These are phyloP conservation scores for Bombylius major DNA, from an alignment of 2,888 invertebrate genomes.

Conservation along the genomic window DNA sequence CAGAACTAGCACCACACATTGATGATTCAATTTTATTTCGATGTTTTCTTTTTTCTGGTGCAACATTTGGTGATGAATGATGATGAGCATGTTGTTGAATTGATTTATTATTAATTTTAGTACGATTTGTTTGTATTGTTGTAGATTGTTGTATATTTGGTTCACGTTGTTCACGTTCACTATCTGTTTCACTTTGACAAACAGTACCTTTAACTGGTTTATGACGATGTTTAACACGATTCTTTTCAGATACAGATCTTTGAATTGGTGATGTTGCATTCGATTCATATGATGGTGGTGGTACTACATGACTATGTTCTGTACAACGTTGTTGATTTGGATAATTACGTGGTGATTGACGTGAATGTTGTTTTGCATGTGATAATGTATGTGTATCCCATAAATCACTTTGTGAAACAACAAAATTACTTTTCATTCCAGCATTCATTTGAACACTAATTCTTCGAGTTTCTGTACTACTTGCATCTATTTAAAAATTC, in stretches of 20 bases:
- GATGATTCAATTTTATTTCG: constrained; percentile 30
- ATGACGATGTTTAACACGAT: constrained; percentile 41
- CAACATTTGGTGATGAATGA: constrained; percentile 51
- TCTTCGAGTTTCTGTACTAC: constrained; percentile 26
- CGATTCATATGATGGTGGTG: constrained; percentile 25
- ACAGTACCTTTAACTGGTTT: constrained; percentile 41
- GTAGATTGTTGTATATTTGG: constrained; percentile 25
- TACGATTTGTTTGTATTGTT: constrained; percentile 25
- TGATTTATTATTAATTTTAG: constrained; percentile 26
- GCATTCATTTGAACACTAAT: constrained; percentile 31
- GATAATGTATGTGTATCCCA: constrained; percentile 54
- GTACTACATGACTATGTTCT: constrained; percentile 33
- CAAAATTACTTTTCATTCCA: constrained; percentile 41
- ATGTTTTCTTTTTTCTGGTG: constrained; percentile 35
- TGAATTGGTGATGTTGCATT: constrained; percentile 42
- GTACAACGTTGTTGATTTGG: constrained; percentile 31
- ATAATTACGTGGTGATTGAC: constrained; percentile 35
- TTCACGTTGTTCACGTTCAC: constrained; percentile 35
- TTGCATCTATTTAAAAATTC: neutral
- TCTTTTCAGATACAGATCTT: constrained; percentile 51
- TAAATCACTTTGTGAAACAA: constrained; percentile 52
- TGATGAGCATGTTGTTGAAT: constrained; percentile 42
- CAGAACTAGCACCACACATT: constrained; percentile 68
- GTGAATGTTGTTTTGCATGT: constrained; percentile 35
- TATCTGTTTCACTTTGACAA: constrained; percentile 42